Evolutionary conservation across 2,888 invertebrate genomes (phyloP), one percentile per base, ranked within the genome.

Genomic region (Drosophila histrio): DNA sequence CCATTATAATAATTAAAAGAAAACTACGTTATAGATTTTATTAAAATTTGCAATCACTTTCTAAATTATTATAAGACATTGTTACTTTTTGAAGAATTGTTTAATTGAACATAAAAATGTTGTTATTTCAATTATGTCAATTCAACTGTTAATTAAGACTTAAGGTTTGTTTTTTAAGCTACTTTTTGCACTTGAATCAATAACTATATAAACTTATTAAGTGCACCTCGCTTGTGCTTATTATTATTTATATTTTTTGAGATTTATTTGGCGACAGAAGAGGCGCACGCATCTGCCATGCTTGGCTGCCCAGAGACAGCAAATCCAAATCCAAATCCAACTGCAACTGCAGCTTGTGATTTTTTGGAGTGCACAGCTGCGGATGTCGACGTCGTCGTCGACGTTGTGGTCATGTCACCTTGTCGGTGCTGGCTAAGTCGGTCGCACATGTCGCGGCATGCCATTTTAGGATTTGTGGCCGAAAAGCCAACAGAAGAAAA

Each of bases 391-490:
- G 70, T 15, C 21, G 38, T 9, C 21, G 60, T 41, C 21, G 68
- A 41, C 38, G 65, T 59, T 34, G 69, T 78, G 63, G 64, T 54
- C 87, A 68, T 83, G 87, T 88, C 83, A 79, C 80, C 80, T 83
- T 84, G 87, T 88, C 84, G 67, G 66, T 65, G 56, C 49, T 72
- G 77, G 80, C 75, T 79, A 88, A 83, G 87, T 86, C 88, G 88
- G 89, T 86, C 89, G 89, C 79, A 80, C 85, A 84, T 89, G 87
- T 88, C 84, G 87, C 85, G 54, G 83, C 77, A 82, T 88, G 86
- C 86, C 86, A 89, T 86, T 89, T 87, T 84, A 86, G 86, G 89
- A 89, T 89, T 84, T 84, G 87, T 82, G 77, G 87, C 80, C 63
- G 65, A 83, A 71, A 67, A 66, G 44, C 50, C 68, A 64, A 71